Base-by-base conservation (phyloP, 2,797 vertebrate genomes). In the Rousettus madagascariensis region DNA sequence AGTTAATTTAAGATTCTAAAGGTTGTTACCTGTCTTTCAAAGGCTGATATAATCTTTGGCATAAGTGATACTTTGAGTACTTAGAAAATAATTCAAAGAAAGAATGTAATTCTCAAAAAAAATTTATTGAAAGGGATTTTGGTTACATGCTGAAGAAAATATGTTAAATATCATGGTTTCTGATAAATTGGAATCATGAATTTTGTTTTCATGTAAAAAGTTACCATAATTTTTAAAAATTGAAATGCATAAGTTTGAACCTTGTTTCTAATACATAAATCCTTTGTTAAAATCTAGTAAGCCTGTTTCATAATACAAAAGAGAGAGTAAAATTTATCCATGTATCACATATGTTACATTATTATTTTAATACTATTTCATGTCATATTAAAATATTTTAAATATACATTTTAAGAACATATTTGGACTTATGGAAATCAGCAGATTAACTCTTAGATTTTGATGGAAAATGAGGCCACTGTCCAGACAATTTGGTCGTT, bases 381-480 rank as follows among this genome's bases (percentile, higher is more conserved):
- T 93, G 26, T 78, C 5, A 63, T 74, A 57, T 65, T 91, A 84
- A 72, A 95, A 61, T 83, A 77, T 91, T 90, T 92, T 41, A 53
- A 83, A 61, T 68, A 36, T 68, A 86, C 0, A 94, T 69, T 63
- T 80, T 36, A 79, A 57, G 26, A 77, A 43, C 2, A 89, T 80
- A 20, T 72, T 26, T 92, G 28, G 20, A 80, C 87, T 96, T 51
- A 78, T 80, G 28, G 41, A 82, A 24, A 71, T 3, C 13, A 75
- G 11, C 12, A 68, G 17, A 82, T 80, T 63, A 85, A 55, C 26
- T 88, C 19, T 82, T 66, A 51, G 7, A 51, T 55, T 87, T 77
- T 80, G 74, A 53, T 55, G 12, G 1, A 28, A 55, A 63, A 57
- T 61, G 11, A 88, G 6, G 0, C 11, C 16, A 57, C 22, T 92